Evolutionary conservation across 2,888 invertebrate genomes (phyloP), one percentile per base, ranked within the genome.

Genomic region (Falcaria lacertinaria): DNA sequence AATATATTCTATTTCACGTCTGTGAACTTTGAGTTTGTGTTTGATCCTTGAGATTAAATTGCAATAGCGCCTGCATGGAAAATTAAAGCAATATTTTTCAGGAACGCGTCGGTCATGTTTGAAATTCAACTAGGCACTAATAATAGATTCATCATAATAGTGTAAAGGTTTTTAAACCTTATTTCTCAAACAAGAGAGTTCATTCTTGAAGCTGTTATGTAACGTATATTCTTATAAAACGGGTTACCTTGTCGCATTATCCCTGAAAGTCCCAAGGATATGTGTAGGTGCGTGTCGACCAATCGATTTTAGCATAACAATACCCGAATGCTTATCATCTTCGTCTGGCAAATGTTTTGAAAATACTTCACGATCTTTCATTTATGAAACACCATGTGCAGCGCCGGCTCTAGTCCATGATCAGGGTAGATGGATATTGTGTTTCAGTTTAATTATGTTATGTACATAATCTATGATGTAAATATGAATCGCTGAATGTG

Each of bases 31-130:
- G 8, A 11, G 28, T 3, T 1, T 28, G 11, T 11, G 11, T 28
- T 28, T 28, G 28, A 28, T 11, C 28, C 3, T 28, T 28, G 28
- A 7, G 11, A 28, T 11, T 28, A 11, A 28, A 28, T 37, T 37
- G 19, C 22, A 22, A 37, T 7, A 56, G 54, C 68, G 57, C 70
- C 66, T 66, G 50, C 48, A 52, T 41, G 46, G 28, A 54, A 42
- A 47, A 56, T 54, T 48, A 60, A 11, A 50, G 68, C 68, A 66
- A 69, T 59, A 43, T 57, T 53, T 63, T 46, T 59, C 39, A 15
- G 15, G 7, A 11, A 14, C 14, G 37, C 11, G 25, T 37, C 14
- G 14, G 22, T 22, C 22, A 14, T 22, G 50, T 48, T 61, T 50
- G 45, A 60, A 48, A 47, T 51, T 64, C 55, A 45, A 54, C 53